These are phyloP conservation scores for Agrochola macilenta DNA, from an alignment of 2,888 invertebrate species.

Conservation along the genomic window DNA sequence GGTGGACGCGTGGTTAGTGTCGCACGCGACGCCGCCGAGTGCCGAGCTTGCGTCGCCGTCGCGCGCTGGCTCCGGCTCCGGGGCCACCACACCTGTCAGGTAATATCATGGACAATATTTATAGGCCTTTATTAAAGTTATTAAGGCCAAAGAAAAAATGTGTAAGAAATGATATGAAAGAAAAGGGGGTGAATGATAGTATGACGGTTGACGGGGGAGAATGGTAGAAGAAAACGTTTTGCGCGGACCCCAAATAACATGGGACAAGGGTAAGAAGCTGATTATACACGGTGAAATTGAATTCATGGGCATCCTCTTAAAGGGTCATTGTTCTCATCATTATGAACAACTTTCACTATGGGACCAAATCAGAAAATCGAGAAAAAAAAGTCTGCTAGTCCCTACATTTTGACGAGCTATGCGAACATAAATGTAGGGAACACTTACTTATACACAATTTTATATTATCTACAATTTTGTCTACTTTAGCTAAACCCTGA, in stretches of 20 bases:
- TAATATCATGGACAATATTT: conserved; percentile 72
- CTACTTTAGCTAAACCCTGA: neutral
- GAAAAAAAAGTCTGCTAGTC: too few relatives aligned
- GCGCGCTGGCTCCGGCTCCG: conserved; percentile 95
- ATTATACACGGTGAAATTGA: neutral
- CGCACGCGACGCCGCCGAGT: conserved; percentile 95
- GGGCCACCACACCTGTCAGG: conserved; percentile 98
- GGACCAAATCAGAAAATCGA: too few relatives aligned
- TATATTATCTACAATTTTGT: neutral
- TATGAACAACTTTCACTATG: too few relatives aligned
- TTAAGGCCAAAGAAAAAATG: neutral
- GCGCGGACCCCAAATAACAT: neutral
- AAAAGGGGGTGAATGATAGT: neutral
- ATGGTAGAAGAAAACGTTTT: neutral
- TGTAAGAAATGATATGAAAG: neutral
- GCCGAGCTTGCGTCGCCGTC: conserved; percentile 91
- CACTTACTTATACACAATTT: too few relatives aligned
- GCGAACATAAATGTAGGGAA: too few relatives aligned
- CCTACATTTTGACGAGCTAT: too few relatives aligned
- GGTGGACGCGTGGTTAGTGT: conserved; percentile 97
- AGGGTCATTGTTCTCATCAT: too few relatives aligned
- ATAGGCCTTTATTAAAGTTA: neutral
- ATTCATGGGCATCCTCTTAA: too few relatives aligned
- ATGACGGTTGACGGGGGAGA: neutral
- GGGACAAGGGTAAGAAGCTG: neutral